Conservation (phyloP, 2,888 invertebrate genomes). For the Galerucella nymphaeae region DNA sequence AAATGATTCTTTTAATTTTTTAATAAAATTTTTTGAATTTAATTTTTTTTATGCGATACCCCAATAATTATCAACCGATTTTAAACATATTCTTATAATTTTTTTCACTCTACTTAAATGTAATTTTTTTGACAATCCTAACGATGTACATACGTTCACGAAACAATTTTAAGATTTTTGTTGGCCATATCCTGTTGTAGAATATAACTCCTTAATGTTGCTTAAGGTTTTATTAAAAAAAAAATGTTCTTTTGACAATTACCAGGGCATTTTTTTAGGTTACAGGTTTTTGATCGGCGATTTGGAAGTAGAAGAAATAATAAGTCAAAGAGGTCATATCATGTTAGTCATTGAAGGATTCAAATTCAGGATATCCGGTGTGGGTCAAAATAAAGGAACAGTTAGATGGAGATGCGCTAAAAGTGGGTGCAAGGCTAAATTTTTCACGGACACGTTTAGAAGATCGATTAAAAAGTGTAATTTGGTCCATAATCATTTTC, state of each 20-base stretch:
- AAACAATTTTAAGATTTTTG: no score
- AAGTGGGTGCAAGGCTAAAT: conserved; percentile 11
- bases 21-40: no score
- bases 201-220: no score
- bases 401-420: conserved; percentile 20
- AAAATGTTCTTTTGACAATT: background rate
- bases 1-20: no score
- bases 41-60: no score
- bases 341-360: conserved; percentile 10
- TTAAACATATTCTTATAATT: no score
- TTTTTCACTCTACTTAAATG: no score
- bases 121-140: no score
- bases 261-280: background rate
- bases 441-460: conserved; percentile 14
- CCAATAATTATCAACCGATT: no score
- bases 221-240: background rate
- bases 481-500: conserved; percentile 8
- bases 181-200: no score
- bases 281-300: background rate
- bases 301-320: conserved; percentile 6
- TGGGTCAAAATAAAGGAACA: conserved; percentile 11
- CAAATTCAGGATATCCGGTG: conserved; percentile 14
- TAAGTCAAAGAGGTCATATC: conserved; percentile 9
- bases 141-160: no score
- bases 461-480: background rate